phyloP scores from a whole-genome alignment of 2,888 invertebrate species.

The Synanthedon vespiformis region DNA sequence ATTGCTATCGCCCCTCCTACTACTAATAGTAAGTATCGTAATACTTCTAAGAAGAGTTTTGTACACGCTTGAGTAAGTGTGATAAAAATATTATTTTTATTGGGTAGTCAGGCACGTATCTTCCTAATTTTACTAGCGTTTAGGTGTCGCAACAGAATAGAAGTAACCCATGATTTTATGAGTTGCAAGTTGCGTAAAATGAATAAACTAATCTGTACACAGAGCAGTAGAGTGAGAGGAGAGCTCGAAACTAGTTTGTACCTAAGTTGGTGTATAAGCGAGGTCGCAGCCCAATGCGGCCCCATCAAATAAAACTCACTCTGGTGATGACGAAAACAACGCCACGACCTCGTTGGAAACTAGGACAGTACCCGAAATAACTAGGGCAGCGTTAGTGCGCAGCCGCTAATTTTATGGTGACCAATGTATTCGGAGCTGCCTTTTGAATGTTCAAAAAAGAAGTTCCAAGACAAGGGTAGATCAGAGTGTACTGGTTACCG shows the following conservation, averaged over 20 bases:
- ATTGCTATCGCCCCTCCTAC: not conserved
- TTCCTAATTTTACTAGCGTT: too few relatives aligned
- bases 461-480: conserved; percentile 13
- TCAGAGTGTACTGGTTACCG: conserved; percentile 18
- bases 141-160: too few relatives aligned
- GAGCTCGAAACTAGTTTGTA: conserved; percentile 15
- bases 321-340: conserved; percentile 57
- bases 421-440: not conserved
- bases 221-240: not conserved
- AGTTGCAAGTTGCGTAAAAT: too few relatives aligned
- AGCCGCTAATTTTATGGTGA: conserved; percentile 31
- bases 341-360: conserved; percentile 55
- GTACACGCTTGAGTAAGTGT: too few relatives aligned
- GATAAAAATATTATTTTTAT: too few relatives aligned
- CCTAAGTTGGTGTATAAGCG: conserved; percentile 35
- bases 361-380: conserved; percentile 66
- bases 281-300: conserved; percentile 54
- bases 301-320: conserved; percentile 52
- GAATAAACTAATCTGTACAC: too few relatives aligned
- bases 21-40: not conserved
- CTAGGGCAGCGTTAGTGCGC: conserved; percentile 64
- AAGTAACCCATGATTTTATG: too few relatives aligned
- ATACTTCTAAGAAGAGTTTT: too few relatives aligned
- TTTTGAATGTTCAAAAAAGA: conserved; percentile 1
- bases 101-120: too few relatives aligned